These are phyloP conservation scores for Heliocidaris erythrogramma DNA, from an alignment of 35 echinoderm and acorn worm genomes.

Conservation along the genomic window DNA sequence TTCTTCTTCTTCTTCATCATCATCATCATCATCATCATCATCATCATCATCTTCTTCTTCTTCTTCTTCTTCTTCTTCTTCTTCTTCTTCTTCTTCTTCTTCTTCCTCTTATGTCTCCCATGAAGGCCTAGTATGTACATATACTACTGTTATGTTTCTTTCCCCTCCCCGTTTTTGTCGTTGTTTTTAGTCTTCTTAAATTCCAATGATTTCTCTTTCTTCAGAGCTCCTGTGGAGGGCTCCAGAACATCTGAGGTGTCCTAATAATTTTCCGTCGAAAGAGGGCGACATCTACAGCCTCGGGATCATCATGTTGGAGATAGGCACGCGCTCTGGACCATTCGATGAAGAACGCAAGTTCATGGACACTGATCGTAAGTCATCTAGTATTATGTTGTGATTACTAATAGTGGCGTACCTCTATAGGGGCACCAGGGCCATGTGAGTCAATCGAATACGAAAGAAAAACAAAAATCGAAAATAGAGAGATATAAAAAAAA, in stretches of 20 bases:
- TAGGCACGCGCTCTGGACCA: conserved; percentile 58
- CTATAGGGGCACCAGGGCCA: background rate
- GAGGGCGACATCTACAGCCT: conserved; percentile 74
- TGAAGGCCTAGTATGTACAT: background rate
- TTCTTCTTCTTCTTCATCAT: background rate
- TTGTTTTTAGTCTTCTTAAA: background rate
- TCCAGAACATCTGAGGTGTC: conserved; percentile 63
- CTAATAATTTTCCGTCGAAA: conserved; percentile 46
- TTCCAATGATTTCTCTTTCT: background rate
- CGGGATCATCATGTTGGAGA: conserved; percentile 71
- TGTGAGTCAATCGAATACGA: background rate
- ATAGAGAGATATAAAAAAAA: too few species aligned
- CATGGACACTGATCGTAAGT: conserved; percentile 55
- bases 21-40: background rate
- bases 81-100: background rate
- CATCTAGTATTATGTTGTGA: too few species aligned
- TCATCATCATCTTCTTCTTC: too few species aligned
- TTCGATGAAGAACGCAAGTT: conserved; percentile 58
- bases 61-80: background rate
- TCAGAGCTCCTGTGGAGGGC: conserved; percentile 64
- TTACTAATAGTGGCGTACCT: background rate
- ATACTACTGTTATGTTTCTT: background rate
- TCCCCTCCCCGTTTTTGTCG: background rate
- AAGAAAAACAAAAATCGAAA: background rate
- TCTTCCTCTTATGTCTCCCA: too few species aligned